Base-by-base conservation (phyloP, 2,797 vertebrate genomes). In the Phataginus tricuspis region DNA sequence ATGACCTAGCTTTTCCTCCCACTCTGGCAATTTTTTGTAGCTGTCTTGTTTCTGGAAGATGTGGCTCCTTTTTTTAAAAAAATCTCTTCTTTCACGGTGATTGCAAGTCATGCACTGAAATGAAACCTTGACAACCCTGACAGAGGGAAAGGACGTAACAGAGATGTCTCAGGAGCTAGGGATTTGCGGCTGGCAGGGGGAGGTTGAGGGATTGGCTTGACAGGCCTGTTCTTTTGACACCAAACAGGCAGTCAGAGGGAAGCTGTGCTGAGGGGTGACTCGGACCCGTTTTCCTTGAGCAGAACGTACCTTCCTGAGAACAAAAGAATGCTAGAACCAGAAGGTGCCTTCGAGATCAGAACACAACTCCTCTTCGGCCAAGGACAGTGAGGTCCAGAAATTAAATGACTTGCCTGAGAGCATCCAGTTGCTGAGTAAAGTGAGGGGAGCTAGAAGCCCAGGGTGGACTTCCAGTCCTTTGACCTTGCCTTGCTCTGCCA, bases 91-190 rank as follows among this genome's bases (percentile, higher is more conserved):
- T 94, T 86, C 66, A 68, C 53, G 74, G 4, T 75, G 37, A 86
- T 45, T 94, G 31, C 37, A 94, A 74, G 69, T 86, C 19, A 71
- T 2, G 31, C 23, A 42, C 25, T 85, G 39, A 59, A 92, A 92
- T 61, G 39, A 94, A 78, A 39, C 2, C 11, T 51, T 63, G 74
- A 25, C 31, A 79, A 63, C 31, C 1, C 31, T 45, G 45, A 39
- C 7, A 69, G 39, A 94, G 23, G 45, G 51, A 69, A 53, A 69
- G 39, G 27, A 77, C 15, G 21, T 55, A 39, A 18, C 15, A 42
- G 16, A 5, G 23, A 83, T 45, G 49, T 39, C 72, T 88, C n/a
- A 75, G n/a, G n/a, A 89, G 12, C 53, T 34, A 85, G 78, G 39
- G 6, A 61, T 25, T 92, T 85, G 25, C 45, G 91, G 16, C 45